Evolutionary conservation across 2,797 vertebrate genomes (phyloP).

Genomic region (Moxostoma hubbsi): DNA sequence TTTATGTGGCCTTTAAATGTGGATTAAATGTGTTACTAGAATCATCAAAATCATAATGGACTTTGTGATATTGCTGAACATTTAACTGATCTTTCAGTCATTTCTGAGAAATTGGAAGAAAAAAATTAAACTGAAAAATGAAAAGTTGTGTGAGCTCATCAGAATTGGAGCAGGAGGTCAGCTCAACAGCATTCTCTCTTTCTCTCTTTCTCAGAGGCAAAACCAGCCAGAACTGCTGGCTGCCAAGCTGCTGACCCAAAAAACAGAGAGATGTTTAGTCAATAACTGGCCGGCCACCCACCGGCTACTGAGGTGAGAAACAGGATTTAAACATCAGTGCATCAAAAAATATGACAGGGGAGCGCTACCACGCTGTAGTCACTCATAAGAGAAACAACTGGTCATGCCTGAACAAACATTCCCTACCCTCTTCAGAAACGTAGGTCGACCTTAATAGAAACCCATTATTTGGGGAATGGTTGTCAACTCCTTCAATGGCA

Average conservation of each 20-base stretch:
- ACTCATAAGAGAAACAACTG: conserved; percentile 1
- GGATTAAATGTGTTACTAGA: no score
- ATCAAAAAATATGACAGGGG: conserved; percentile 55
- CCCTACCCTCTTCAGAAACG: background rate
- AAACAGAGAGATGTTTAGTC: conserved; percentile 68
- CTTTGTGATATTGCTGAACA: background rate
- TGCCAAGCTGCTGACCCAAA: conserved; percentile 75
- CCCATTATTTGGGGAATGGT: background rate
- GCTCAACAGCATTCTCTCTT: conserved; percentile 32
- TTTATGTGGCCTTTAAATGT: background rate
- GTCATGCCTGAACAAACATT: background rate
- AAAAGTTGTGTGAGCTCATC: background rate
- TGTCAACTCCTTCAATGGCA: background rate
- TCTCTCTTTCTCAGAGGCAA: conserved; percentile 24
- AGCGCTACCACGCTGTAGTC: conserved; percentile 13
- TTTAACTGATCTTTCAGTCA: background rate
- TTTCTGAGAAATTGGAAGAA: background rate
- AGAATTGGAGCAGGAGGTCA: conserved; percentile 5
- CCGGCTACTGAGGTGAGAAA: conserved; percentile 55
- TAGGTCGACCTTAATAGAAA: background rate
- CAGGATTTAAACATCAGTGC: conserved; percentile 60
- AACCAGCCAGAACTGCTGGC: conserved; percentile 32
- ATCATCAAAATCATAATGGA: no score
- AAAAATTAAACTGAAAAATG: no score
- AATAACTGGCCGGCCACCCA: conserved; percentile 66